Conservation (phyloP, 1,140 invertebrate genomes). For the Meloidogyne chitwoodi region DNA sequence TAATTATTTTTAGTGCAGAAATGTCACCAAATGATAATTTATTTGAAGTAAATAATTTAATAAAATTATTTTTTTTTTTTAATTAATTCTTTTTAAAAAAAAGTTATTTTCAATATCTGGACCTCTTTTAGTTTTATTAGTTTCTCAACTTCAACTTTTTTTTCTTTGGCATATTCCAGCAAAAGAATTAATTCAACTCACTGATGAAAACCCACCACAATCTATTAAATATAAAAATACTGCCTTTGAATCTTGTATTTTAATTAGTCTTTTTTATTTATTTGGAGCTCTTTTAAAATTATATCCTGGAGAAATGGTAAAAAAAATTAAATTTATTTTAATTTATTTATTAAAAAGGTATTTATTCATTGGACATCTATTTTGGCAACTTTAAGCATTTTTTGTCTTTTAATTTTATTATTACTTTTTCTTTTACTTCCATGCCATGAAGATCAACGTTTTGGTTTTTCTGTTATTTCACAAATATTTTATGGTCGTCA, state of each 20-base stretch:
- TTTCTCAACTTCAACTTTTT: slow-evolving; percentile 30
- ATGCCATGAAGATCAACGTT: background rate
- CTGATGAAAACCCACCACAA: slow-evolving; percentile 10
- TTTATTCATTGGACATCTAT: slow-evolving; percentile 30
- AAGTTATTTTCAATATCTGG: slow-evolving; percentile 11
- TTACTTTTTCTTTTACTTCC: slow-evolving; percentile 2
- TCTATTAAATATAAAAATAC: background rate
- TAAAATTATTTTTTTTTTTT: background rate
- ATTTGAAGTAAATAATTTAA: background rate
- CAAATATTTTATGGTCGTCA: slow-evolving; percentile 39
- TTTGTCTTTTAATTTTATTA: slow-evolving; percentile 5
- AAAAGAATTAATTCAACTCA: slow-evolving; percentile 20
- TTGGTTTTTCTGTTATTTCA: slow-evolving; percentile 24
- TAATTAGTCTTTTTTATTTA: slow-evolving; percentile 28
- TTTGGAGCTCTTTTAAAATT: slow-evolving; percentile 19
- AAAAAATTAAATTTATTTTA: background rate
- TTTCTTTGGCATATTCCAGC: slow-evolving; percentile 38
- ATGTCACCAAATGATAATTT: background rate
- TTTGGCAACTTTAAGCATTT: slow-evolving; percentile 13
- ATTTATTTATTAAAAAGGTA: slow-evolving; percentile 13
- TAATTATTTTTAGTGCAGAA: background rate
- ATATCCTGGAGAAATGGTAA: slow-evolving; percentile 15
- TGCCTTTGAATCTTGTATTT: slow-evolving; percentile 25
- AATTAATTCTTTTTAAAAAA: background rate
- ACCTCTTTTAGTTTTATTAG: slow-evolving; percentile 24